A percentile compares a stretch with the other conserved stretches of the same genome.
Evolutionary conservation across 2,888 invertebrate species (phyloP).

Genomic region (Dynastes hyllus): DNA sequence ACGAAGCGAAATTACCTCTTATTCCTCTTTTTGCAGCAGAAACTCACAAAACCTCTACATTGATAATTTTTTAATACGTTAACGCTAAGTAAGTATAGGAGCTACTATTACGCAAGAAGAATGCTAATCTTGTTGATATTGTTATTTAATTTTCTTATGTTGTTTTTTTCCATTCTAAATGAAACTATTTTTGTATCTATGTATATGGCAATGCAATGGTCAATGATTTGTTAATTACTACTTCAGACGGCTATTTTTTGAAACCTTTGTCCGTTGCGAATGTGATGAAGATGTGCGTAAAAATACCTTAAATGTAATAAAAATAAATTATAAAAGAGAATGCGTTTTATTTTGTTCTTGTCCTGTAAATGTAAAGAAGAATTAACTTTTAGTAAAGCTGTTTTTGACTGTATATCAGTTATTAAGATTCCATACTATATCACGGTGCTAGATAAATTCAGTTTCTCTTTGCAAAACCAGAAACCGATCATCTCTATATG

Average conservation of each 20-base stretch:
- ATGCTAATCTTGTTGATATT: constrained; percentile 30
- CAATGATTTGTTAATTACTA: constrained; percentile 24
- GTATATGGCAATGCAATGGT: constrained; percentile 13
- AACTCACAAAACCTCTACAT: constrained; percentile 60
- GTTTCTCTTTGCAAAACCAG: no score
- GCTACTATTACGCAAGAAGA: constrained; percentile 21
- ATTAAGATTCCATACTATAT: no score
- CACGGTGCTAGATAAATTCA: no score
- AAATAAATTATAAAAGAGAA: constrained; percentile 26
- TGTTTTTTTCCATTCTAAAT: constrained; percentile 19
- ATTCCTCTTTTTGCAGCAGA: constrained; percentile 58
- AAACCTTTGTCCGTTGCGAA: constrained; percentile 31
- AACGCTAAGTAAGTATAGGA: constrained; percentile 31
- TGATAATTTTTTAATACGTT: constrained; percentile 57
- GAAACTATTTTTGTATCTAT: constrained; percentile 42
- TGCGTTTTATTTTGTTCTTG: not conserved
- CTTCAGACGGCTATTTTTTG: constrained; percentile 40
- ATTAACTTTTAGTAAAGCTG: no score
- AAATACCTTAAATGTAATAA: constrained; percentile 26
- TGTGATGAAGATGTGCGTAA: constrained; percentile 37
- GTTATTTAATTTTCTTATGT: constrained; percentile 23
- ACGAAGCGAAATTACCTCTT: constrained; percentile 15
- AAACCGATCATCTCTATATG: no score
- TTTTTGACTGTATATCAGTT: no score
- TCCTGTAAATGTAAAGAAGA: no score